Evolutionary conservation across 1,140 invertebrate species (phyloP).

Genomic region (Scaptomyza pallida): DNA sequence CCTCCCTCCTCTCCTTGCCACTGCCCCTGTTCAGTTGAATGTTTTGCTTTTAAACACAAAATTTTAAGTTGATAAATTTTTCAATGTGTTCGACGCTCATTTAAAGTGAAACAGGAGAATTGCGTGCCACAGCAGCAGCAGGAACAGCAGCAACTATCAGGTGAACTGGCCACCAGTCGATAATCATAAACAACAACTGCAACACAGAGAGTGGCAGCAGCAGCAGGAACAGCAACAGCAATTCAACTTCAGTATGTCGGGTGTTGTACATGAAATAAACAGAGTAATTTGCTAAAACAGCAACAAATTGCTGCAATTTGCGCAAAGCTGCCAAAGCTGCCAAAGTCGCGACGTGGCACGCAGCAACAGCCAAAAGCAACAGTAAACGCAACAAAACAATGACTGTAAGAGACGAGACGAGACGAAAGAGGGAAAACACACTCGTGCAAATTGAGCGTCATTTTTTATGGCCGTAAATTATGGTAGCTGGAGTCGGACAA

Average conservation of each 20-base stretch:
- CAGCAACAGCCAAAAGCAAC: conserved; percentile 11
- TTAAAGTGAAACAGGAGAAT: conserved; percentile 46
- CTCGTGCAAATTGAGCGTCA: conserved; percentile 68
- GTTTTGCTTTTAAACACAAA: conserved; percentile 51
- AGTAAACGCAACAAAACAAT: conserved; percentile 6
- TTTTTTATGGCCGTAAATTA: conserved; percentile 79
- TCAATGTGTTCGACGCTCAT: conserved; percentile 66
- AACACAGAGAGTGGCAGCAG: conserved; percentile 41
- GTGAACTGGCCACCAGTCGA: conserved; percentile 65
- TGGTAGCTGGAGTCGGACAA: conserved; percentile 41
- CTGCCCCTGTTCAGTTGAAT: neutral
- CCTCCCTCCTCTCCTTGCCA: neutral
- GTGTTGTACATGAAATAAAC: conserved; percentile 64
- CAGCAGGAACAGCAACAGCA: conserved; percentile 21
- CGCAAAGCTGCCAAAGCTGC: conserved; percentile 74
- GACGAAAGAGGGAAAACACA: conserved; percentile 5
- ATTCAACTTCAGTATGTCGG: conserved; percentile 13
- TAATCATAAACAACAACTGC: conserved; percentile 69
- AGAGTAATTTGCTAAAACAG: conserved; percentile 82
- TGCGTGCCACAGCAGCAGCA: conserved; percentile 49
- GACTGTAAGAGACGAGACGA: neutral
- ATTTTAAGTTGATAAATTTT: conserved; percentile 78
- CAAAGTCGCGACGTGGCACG: conserved; percentile 58
- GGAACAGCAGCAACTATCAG: conserved; percentile 26
- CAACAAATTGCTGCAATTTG: conserved; percentile 82